phyloP scores from a whole-genome alignment of 2,888 invertebrate genomes.

The Sabatieria punctata region DNA sequence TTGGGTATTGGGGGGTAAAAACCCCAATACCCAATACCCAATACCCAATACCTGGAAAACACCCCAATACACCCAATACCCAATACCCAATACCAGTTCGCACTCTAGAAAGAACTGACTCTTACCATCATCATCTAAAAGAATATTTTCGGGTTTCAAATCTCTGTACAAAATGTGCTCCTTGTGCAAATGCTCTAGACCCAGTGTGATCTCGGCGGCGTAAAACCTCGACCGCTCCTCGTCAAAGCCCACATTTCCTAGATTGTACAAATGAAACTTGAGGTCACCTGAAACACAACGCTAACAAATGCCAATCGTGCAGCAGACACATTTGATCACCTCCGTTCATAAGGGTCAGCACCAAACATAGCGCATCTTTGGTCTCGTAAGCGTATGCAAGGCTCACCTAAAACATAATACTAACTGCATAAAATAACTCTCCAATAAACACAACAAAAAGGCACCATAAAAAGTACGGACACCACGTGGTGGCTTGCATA shows the following conservation, averaged over 20 bases:
- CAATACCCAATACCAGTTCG: too few species aligned
- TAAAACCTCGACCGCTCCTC: slow-evolving; percentile 74
- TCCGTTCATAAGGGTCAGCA: slow-evolving; percentile 98
- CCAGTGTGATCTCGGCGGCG: slow-evolving; percentile 68
- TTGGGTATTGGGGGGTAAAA: too few species aligned
- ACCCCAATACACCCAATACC: too few species aligned
- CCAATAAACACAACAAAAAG: too few species aligned
- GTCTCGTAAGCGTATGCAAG: slow-evolving; percentile 98
- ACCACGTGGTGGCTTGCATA: too few species aligned
- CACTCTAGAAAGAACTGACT: slow-evolving; percentile 99
- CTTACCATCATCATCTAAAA: slow-evolving; percentile 75
- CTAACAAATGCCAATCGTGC: too few species aligned
- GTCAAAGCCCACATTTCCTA: slow-evolving; percentile 72
- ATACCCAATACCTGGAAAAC: too few species aligned
- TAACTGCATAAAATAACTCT: too few species aligned
- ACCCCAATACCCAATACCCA: too few species aligned
- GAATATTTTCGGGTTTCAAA: slow-evolving; percentile 95
- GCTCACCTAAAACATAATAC: slow-evolving; percentile 50
- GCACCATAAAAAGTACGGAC: too few species aligned
- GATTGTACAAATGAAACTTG: slow-evolving; percentile 91
- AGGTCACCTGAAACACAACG: slow-evolving; percentile 36
- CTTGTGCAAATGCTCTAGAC: slow-evolving; percentile 75
- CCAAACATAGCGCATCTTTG: slow-evolving; percentile 92
- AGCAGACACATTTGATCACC: too few species aligned
- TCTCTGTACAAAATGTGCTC: slow-evolving; percentile 92